These are phyloP conservation scores for Oenanthe melanoleuca DNA, from an alignment of 2,113 vertebrate species.

Conservation along the genomic window DNA sequence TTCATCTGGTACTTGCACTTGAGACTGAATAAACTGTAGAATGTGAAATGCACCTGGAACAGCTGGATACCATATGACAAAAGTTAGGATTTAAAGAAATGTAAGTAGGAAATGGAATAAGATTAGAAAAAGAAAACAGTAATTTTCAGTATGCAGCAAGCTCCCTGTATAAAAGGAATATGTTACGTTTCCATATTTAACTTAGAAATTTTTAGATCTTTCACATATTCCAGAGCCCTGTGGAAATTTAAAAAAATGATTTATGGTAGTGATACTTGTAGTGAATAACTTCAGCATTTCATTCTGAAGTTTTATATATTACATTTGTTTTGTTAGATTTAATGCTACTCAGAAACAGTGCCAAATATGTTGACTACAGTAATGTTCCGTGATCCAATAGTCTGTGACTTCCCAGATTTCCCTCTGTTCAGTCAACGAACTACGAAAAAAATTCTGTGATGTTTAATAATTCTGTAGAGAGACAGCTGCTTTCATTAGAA, in stretches of 20 bases:
- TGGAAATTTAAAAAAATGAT: slow-evolving; percentile 29
- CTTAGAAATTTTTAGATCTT: slow-evolving; percentile 51
- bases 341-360: background rate
- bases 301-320: slow-evolving; percentile 12
- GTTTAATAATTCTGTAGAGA: slow-evolving; percentile 29
- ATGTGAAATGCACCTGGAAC: slow-evolving; percentile 63
- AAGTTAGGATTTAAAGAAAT: slow-evolving; percentile 62
- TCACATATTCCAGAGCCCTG: slow-evolving; percentile 1
- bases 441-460: slow-evolving; percentile 12
- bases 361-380: slow-evolving; percentile 18
- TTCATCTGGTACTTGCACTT: slow-evolving; percentile 47
- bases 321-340: slow-evolving; percentile 16
- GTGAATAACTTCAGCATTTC: slow-evolving; percentile 18
- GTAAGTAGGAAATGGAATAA: slow-evolving; percentile 61
- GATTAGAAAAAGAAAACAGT: slow-evolving; percentile 60
- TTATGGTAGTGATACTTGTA: background rate
- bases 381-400: background rate
- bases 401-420: background rate
- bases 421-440: background rate
- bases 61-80: slow-evolving; percentile 62
- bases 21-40: slow-evolving; percentile 62
- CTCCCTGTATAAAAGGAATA: slow-evolving; percentile 13
- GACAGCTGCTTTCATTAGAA: slow-evolving; percentile 52
- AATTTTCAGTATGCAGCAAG: slow-evolving; percentile 49
- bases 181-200: slow-evolving; percentile 32